Base-by-base conservation (phyloP, 2,797 vertebrate genomes). In the Oreochromis mossambicus region DNA sequence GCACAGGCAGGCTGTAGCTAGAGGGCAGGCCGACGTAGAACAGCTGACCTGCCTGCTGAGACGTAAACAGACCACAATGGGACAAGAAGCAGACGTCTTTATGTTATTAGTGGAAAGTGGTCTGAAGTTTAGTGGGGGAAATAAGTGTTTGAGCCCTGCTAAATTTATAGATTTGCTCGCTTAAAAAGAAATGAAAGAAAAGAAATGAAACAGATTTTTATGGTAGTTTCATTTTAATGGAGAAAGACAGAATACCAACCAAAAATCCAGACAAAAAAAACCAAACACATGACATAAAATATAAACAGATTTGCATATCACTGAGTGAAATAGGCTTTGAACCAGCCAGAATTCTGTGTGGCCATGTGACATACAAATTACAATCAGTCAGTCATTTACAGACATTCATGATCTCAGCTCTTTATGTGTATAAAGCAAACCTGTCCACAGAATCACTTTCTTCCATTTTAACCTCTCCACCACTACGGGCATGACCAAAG, bases 21-120 rank as follows among this genome's bases (percentile, higher is more conserved):
- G 95, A 96, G 82, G 96, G 95, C 84, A 96, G 78, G 68, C 96
- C 96, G 0, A 97, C 87, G 1, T 94, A 96, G 91, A 98, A 97
- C 61, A 97, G 93, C 92, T 97, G 95, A 0, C 94, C 95, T 0
- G 91, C 88, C 96, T 97, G 87, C 75, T 83, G 87, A 54, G 66
- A 12, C 1, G 1, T 50, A 86, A 36, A 68, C 17, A 54, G 38
- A 56, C 14, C 14, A 88, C 81, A 15, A 13, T 29, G 32, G 32
- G 52, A 82, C 85, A 73, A 77, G 19, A 82, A 81, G 77, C 36
- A 46, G 66, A 63, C 4, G 54, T 34, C 76, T 83, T 85, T 21
- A 83, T 86, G 77, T 52, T 54, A 55, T 51, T 24, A 36, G 1
- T 43, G 24, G 43, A 79, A 43, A 77, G 61, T 52, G 8, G 34